These are phyloP conservation scores for Antechinus stuartii DNA, from an alignment of 2,113 vertebrate species.

Conservation along the genomic window DNA sequence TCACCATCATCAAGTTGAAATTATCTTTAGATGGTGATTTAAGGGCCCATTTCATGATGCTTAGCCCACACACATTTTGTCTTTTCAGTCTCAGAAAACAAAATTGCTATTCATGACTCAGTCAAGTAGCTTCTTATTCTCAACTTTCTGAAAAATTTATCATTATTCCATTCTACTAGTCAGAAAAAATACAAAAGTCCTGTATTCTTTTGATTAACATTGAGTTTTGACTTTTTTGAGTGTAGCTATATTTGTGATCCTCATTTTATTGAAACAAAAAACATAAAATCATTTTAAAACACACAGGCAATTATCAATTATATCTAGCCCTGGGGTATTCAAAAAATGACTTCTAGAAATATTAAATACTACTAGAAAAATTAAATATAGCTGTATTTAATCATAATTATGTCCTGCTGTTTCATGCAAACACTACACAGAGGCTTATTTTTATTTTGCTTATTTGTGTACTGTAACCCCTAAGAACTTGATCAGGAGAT, in stretches of 20 bases:
- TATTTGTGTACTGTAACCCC: not conserved
- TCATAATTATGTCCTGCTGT: not conserved
- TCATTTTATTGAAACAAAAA: conserved; percentile 38
- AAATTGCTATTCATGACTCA: not conserved
- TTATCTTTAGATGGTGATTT: not conserved
- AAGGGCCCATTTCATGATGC: not conserved
- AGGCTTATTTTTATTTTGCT: not conserved
- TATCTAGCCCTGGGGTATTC: not conserved
- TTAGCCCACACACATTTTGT: not conserved
- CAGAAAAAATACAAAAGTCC: not conserved
- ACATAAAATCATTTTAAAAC: conserved; percentile 26
- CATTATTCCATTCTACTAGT: not conserved
- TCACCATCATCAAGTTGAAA: not conserved
- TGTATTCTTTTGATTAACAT: not conserved
- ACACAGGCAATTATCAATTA: not conserved
- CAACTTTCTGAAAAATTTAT: not conserved
- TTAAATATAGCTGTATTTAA: not conserved
- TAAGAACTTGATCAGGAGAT: not conserved
- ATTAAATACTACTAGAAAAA: too few species aligned
- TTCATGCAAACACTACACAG: not conserved
- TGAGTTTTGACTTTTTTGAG: not conserved
- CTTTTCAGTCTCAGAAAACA: not conserved
- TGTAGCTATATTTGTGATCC: not conserved
- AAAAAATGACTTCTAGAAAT: not conserved
- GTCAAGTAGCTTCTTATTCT: not conserved